A percentile compares a stretch with the other conserved stretches of the same genome.
Evolutionary conservation across 2,888 invertebrate species (phyloP).

Genomic region (Caenorhabditis sp.): DNA sequence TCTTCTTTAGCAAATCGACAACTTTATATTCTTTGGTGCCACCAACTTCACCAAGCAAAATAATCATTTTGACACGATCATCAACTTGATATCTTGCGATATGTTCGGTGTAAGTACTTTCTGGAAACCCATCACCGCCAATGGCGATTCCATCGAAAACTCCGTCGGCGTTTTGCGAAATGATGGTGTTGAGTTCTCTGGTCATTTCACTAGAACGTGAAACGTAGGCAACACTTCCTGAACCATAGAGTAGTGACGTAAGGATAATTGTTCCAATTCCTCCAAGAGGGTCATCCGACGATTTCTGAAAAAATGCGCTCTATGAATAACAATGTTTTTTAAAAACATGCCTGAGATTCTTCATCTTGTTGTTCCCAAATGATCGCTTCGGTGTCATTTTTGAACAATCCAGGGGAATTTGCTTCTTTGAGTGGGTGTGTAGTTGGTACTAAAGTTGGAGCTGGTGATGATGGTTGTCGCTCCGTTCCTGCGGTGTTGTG

Average conservation of each 20-base stretch:
- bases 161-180: slow-evolving; percentile 86
- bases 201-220: slow-evolving; percentile 99
- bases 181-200: slow-evolving; percentile 96
- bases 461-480: slow-evolving; percentile 32
- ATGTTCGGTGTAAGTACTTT: slow-evolving; percentile 97
- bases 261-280: slow-evolving; percentile 93
- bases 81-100: slow-evolving; percentile 82
- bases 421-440: too few relatives aligned
- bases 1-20: slow-evolving; percentile 83
- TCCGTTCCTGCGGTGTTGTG: slow-evolving; percentile 58
- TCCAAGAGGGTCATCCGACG: slow-evolving; percentile 93
- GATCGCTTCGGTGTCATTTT: slow-evolving; percentile 77
- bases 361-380: slow-evolving; percentile 99
- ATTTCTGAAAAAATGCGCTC: slow-evolving; percentile 77
- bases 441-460: slow-evolving; percentile 9
- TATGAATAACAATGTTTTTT: too few relatives aligned
- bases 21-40: slow-evolving; percentile 97
- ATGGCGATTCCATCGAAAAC: slow-evolving; percentile 90
- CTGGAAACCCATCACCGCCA: slow-evolving; percentile 95
- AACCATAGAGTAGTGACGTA: slow-evolving; percentile 92
- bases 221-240: slow-evolving; percentile 96
- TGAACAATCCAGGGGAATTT: slow-evolving; percentile 52
- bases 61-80: slow-evolving; percentile 85
- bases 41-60: slow-evolving; percentile 95
- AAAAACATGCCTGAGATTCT: slow-evolving; percentile 77